Base-by-base conservation (phyloP, 2,797 vertebrate genomes). In the Arnoldichthys spilopterus region DNA sequence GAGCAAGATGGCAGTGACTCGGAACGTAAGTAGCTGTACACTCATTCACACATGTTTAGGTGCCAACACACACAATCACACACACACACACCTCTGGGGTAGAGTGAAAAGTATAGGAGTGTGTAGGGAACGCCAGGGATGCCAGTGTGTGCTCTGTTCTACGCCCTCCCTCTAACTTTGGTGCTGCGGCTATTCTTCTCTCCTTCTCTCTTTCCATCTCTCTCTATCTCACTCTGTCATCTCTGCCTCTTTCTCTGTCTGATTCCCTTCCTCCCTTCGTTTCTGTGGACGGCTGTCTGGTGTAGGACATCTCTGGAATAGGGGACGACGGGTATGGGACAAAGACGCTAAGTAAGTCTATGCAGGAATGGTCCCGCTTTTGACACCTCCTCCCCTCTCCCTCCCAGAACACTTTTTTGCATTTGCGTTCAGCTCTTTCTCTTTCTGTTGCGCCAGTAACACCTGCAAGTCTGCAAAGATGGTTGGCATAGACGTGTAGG, bases 281-380 rank as follows among this genome's bases (percentile, higher is more conserved):
- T 86, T 89, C 94, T 95, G 68, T 91, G 94, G 94, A 96, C 92
- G 94, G 91, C 94, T 84, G 72, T 82, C 77, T 84, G 92, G 82
- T 94, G 91, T 95, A 99, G 98, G 98, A 99, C 95, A 95, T 97
- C 96, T 95, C 96, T 92, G 97, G 96, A 92, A 94, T 98, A 95
- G 95, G 96, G 96, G 97, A 99, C 95, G 98, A 98, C 96, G 97
- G 97, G 95, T 99, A 98, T 97, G 97, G 97, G 94, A 98, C 98
- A 96, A 98, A 98, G 94, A 95, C 95, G 88, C 96, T 96, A 95
- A 97, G 98, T 99, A 98, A 99, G 98, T 99, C 94, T 92, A 82
- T 95, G 63, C 89, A 94, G 94, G 93, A 96, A 95, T 95, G 93
- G 91, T 93, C 94, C 92, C 93, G 71, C 53, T 81, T 72, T 81